Percentiles rank a stretch among this genome's conserved stretches.
Conservation (phyloP, 2,888 invertebrate genomes). For the Marasmarcha lunaedactyla region DNA sequence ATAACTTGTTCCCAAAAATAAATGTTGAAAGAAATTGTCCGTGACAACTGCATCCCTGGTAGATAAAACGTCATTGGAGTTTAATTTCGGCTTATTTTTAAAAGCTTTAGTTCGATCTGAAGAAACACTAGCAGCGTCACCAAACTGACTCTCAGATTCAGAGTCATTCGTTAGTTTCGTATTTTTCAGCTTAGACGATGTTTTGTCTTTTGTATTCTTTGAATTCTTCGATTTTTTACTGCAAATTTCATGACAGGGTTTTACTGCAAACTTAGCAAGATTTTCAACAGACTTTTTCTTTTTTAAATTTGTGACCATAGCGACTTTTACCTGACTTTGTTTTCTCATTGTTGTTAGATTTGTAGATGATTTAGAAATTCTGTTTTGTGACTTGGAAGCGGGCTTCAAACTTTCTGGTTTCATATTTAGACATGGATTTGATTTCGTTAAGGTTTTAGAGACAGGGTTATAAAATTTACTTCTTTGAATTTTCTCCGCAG, state of each 20-base stretch:
- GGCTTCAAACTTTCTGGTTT: not conserved
- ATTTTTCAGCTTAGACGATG: slow-evolving; percentile 16
- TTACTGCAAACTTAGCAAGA: slow-evolving; percentile 37
- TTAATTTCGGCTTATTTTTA: slow-evolving; percentile 22
- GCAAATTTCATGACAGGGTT: slow-evolving; percentile 43
- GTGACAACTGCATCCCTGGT: slow-evolving; percentile 72
- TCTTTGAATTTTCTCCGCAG: slow-evolving; percentile 56
- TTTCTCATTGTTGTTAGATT: slow-evolving; percentile 32
- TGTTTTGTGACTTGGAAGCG: slow-evolving; percentile 25
- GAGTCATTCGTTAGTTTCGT: slow-evolving; percentile 29
- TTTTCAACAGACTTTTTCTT: slow-evolving; percentile 49
- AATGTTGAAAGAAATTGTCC: slow-evolving; percentile 78
- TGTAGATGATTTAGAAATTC: slow-evolving; percentile 41
- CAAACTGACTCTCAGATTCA: slow-evolving; percentile 42
- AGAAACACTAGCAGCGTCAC: slow-evolving; percentile 47
- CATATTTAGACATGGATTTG: slow-evolving; percentile 31
- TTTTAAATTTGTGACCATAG: slow-evolving; percentile 47
- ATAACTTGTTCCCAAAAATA: slow-evolving; percentile 64
- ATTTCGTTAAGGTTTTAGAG: slow-evolving; percentile 37
- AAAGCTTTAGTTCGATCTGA: slow-evolving; percentile 36
- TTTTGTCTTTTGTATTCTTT: slow-evolving; percentile 30
- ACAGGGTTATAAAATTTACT: slow-evolving; percentile 23
- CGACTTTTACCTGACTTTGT: slow-evolving; percentile 41
- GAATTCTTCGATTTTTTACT: slow-evolving; percentile 41
- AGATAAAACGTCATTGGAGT: slow-evolving; percentile 59